Base-by-base conservation (phyloP, 2,113 vertebrate genomes). In the Craseonycteris thonglongyai region DNA sequence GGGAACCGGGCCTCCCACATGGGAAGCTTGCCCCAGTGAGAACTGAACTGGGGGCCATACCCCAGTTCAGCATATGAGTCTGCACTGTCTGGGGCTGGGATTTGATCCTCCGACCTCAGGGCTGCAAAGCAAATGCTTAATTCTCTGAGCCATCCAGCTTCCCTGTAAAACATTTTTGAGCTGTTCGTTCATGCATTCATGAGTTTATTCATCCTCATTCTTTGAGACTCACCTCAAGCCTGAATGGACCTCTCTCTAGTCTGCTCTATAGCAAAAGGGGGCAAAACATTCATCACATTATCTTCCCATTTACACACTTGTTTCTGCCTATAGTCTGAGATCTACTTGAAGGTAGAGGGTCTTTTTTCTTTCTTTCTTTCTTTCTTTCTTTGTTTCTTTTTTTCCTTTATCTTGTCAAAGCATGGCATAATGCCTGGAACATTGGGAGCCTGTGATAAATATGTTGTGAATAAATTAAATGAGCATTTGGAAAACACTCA, bases 401-500 rank as follows among this genome's bases (percentile, higher is more conserved):
- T 88, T 95, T 56, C 49, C 22, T 90, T 38, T 58, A 14, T 93
- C 21, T 26, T n/a, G 26, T 14, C 4, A 28, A 47, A 9, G 19
- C 30, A 22, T 49, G n/a, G 14, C 59, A 58, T n/a, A 61, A 58
- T 80, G 49, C 22, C 51, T 33, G n/a, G 26, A 56, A 89, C 42
- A 49, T 26, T 63, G 82, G 26, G 30, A 95, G 12, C 8, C 22
- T 33, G 65, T 61, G 75, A 16, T 56, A 92, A 89, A 76, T 35
- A 68, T 28, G 56, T 75, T 79, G 42, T 35, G 84, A 76, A 75
- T 85, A 35, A 95, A 81, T 74, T 80, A 75, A 69, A 59, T 15
- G 51, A 78, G 15, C 66, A 75, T 81, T 91, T 69, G 88, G 88
- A 93, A 94, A 84, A 59, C 80, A 74, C n/a, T 69, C 35, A 69